Base-by-base conservation (phyloP, 1,140 invertebrate species). In the Spodoptera frugiperda region DNA sequence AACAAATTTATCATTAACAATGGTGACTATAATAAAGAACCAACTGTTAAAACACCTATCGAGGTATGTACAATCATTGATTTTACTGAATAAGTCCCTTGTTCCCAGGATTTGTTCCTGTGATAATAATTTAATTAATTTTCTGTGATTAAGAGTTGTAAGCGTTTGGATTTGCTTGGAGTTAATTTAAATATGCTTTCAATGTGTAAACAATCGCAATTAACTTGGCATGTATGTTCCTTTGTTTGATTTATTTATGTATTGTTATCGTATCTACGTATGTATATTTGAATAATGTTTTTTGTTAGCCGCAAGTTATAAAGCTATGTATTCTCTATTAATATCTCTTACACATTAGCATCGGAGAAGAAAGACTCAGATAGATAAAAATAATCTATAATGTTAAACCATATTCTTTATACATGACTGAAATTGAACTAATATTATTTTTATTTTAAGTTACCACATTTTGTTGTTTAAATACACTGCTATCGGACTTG, bases 21-120 rank as follows among this genome's bases (percentile, higher is more conserved):
- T 79, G 78, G 78, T 79, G 21, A 79, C 78, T 63, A 79, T 79
- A 65, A 79, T 79, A 79, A 79, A 79, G 59, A 79, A 79, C 57
- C 78, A 79, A 72, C 67, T 79, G 48, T 51, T 79, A n/a, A 79
- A 79, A 76, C 78, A 79, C 55, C 74, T 79, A 3, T 79, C 78
- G 25, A 79, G 78, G 78, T 79, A 63, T 11, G 78, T 72, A 55
- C 68, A 8, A 1, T n/a, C 30, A 15, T 17, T 44, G 30, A 14
- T 71, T 71, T 71, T 19, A 14, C 39, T 39, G 49, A 55, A 71
- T 55, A 54, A 1, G 68, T 70, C 14, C 53, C 21, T 5, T 53
- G 57, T 54, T 19, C 51, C 39, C 33, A 55, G 33, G 30, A 39
- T 71, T 71, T 55, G 44, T 55, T 30, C 8, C 49, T 54, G 30